Evolutionary conservation across 2,113 vertebrate genomes (phyloP).

Genomic region (Anoura caudifer): DNA sequence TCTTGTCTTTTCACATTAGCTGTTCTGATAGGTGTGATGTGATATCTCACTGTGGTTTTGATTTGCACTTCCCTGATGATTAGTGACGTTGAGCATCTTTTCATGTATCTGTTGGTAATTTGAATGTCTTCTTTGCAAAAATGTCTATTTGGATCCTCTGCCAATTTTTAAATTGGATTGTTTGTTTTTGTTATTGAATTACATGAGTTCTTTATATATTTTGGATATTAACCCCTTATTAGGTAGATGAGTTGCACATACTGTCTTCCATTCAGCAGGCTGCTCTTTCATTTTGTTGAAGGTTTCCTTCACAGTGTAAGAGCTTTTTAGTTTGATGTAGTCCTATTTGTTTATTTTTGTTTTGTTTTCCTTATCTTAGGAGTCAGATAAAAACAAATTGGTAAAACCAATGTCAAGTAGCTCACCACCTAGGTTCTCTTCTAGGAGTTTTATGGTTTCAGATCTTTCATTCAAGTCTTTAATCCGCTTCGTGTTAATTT

Average conservation of each 20-base stretch:
- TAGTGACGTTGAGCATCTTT: neutral
- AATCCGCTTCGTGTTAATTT: neutral
- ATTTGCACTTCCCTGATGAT: neutral
- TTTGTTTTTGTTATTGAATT: neutral
- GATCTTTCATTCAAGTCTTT: neutral
- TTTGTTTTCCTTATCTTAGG: neutral
- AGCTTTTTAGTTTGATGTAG: neutral
- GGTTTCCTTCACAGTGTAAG: neutral
- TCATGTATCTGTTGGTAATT: neutral
- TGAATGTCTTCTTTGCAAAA: neutral
- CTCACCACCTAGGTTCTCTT: neutral
- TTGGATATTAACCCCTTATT: neutral
- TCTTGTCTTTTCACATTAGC: neutral
- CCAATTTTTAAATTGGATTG: neutral
- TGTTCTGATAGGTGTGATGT: neutral
- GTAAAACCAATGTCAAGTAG: neutral
- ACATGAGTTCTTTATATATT: neutral
- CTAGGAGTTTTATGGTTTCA: neutral
- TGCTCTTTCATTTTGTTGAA: neutral
- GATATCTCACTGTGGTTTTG: neutral
- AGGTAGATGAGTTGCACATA: neutral
- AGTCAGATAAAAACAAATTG: neutral
- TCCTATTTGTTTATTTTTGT: neutral
- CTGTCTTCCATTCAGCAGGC: neutral
- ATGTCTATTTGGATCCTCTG: neutral